Evolutionary conservation across 2,113 vertebrate genomes (phyloP).

Genomic region (Colinus virginianus): DNA sequence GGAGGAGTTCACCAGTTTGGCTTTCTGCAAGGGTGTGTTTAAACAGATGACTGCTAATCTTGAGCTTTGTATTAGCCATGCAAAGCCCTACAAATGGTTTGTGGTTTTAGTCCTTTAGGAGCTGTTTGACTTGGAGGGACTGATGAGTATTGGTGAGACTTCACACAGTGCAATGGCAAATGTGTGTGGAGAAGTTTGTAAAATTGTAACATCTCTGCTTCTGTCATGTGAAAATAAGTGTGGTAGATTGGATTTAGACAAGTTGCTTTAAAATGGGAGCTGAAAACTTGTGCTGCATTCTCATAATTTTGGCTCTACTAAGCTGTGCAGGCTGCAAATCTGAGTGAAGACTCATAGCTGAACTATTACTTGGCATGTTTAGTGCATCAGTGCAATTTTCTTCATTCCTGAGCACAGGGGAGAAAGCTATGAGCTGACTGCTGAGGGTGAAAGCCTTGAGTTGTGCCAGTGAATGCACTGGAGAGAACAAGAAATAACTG

Average conservation of each 20-base stretch:
- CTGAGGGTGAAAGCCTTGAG: not conserved
- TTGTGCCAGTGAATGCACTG: not conserved
- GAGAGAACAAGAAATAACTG: not conserved
- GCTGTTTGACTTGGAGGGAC: not conserved
- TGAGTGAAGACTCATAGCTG: not conserved
- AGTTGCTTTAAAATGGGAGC: not conserved
- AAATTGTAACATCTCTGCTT: not conserved
- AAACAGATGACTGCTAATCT: rapidly evolving
- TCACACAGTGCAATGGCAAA: rapidly evolving
- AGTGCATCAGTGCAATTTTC: no score
- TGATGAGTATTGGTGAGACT: not conserved
- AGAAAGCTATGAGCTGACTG: not conserved
- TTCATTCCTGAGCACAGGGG: no score
- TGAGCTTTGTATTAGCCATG: not conserved
- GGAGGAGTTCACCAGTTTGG: not conserved
- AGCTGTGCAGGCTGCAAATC: not conserved
- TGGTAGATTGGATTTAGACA: not conserved
- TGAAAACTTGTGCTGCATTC: not conserved
- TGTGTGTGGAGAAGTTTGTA: rapidly evolving
- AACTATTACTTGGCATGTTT: not conserved
- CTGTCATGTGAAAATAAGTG: not conserved
- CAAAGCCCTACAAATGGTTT: not conserved
- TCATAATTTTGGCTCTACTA: not conserved
- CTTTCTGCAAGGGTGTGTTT: not conserved
- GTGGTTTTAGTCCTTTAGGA: not conserved